These are phyloP conservation scores for Falco rusticolus DNA, from an alignment of 2,797 vertebrate species.

Conservation along the genomic window DNA sequence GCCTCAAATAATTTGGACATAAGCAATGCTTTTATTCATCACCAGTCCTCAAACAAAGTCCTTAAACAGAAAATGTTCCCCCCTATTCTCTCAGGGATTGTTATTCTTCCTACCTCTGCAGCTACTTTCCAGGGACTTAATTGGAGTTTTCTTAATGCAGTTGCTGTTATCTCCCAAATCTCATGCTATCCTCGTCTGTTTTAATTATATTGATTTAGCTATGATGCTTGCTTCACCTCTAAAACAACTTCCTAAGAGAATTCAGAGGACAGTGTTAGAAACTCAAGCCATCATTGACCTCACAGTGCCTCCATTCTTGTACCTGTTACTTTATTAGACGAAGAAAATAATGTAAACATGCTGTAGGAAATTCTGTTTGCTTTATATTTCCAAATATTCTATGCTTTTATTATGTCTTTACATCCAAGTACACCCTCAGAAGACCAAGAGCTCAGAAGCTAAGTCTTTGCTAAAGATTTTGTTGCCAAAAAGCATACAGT, in stretches of 20 bases:
- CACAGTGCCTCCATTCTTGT: background rate
- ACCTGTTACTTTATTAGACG: background rate
- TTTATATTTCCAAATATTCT: background rate
- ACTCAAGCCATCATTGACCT: background rate
- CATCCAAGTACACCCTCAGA: background rate
- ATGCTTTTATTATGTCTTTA: background rate
- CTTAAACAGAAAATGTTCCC: background rate
- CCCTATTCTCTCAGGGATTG: background rate
- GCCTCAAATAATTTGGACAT: background rate
- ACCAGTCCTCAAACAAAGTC: background rate
- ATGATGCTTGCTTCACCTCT: background rate
- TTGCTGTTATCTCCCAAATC: background rate
- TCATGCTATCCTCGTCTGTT: background rate
- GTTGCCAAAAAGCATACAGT: background rate
- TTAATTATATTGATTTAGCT: background rate
- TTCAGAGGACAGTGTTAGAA: background rate
- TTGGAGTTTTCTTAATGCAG: background rate
- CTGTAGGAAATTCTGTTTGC: background rate
- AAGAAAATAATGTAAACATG: background rate
- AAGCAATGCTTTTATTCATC: background rate
- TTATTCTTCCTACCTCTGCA: background rate
- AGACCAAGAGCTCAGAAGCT: background rate
- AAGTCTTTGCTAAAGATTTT: background rate
- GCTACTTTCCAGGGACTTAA: background rate
- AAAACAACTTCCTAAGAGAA: background rate